Evolutionary conservation across 2,113 vertebrate species (phyloP).

Genomic region (Sinocyclocheilus grahami): DNA sequence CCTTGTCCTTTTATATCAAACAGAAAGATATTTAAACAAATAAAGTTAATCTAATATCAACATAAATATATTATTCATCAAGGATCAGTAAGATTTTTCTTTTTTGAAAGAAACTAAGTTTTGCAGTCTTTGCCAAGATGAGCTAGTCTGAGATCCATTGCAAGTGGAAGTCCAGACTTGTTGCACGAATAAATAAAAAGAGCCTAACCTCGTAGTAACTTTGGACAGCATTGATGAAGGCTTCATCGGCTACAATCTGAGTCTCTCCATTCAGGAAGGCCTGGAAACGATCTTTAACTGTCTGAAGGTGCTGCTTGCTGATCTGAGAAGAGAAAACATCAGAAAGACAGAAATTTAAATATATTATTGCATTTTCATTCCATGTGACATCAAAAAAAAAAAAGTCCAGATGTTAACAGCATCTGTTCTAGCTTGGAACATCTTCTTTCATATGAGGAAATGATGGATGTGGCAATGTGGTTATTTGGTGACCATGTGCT

Average conservation of each 20-base stretch:
- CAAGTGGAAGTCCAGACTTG: not conserved
- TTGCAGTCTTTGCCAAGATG: no score
- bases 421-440: not conserved
- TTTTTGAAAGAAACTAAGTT: no score
- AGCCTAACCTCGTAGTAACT: constrained; percentile 94
- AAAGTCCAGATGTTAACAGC: not conserved
- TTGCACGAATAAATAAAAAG: not conserved
- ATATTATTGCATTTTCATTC: not conserved
- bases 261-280: constrained; percentile 96
- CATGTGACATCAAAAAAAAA: not conserved
- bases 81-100: no score
- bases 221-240: constrained; percentile 98
- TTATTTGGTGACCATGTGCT: not conserved
- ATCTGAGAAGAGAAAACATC: constrained; percentile 77
- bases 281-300: constrained; percentile 95
- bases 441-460: not conserved
- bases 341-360: not conserved
- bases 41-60: no score
- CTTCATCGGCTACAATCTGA: constrained; percentile 97
- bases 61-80: no score
- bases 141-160: not conserved
- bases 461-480: not conserved
- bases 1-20: no score
- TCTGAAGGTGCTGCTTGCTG: constrained; percentile 95
- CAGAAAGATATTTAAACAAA: no score